Evolutionary conservation across 2,797 vertebrate species (phyloP), one percentile per base, ranked within the genome.

Genomic region (Fistularia commersonii): DNA sequence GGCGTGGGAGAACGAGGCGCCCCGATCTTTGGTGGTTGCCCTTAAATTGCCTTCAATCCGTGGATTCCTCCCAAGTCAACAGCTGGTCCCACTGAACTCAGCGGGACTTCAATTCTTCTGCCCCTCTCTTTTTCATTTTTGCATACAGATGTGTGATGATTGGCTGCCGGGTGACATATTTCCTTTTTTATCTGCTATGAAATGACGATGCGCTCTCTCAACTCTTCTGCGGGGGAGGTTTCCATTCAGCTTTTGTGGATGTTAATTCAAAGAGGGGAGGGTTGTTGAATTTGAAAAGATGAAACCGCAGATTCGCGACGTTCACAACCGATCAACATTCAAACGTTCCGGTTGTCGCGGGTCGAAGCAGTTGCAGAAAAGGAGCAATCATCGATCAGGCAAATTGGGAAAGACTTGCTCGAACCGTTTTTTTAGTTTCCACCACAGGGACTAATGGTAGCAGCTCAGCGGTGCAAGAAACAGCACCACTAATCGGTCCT

Each of bases 61-160:
- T 8, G 15, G 32, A 12, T 68, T 58, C 73, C 54, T 60, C 39
- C 0, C 55, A 61, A 64, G 51, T 60, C 46, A 43, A 15, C 62
- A 59, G 34, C 45, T 47, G 52, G 8, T 74, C 81, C 52, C 52
- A 31, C 69, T 55, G 10, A 15, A 8, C 35, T 64, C 53, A n/a
- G 38, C 12, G 7, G 15, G 67, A 39, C 41, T 45, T 57, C 45
- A 39, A 39, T 59, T 63, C 56, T 60, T 67, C 65, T 8, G 8
- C 48, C 55, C 34, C 41, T 54, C 7, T 75, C 68, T 61, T 48
- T 14, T 38, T 50, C 41, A n/a, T 59, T 58, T 45, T 42, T 50
- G 55, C 55, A n/a, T 54, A 61, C 46, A 61, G 41, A 63, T 57
- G 49, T 85, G 79, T 84, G 69, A 72, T 81, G 68, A 57, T 77